Percentiles rank a stretch among this genome's conserved stretches.
Evolutionary conservation across 2,888 invertebrate species (phyloP).

Genomic region (Reticulitermes lucifugus): DNA sequence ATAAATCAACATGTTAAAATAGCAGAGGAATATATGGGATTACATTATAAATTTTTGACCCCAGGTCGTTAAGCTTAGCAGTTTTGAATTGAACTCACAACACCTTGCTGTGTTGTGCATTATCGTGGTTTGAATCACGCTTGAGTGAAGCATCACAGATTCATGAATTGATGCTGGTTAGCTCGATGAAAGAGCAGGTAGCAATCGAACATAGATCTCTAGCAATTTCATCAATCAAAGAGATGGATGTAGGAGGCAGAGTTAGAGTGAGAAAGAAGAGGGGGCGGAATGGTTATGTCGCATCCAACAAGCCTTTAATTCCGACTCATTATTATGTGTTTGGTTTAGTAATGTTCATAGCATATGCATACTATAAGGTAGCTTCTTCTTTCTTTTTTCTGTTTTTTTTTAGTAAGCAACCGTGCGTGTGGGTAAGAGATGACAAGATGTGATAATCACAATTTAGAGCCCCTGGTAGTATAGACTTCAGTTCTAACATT

Average conservation of each 20-base stretch:
- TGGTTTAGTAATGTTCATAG: not conserved
- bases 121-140: constrained; percentile 14
- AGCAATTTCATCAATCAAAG: constrained; percentile 38
- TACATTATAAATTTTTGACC: not conserved
- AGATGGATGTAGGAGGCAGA: not conserved
- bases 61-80: not conserved
- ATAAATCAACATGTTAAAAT: not conserved
- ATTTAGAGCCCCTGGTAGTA: constrained; percentile 3
- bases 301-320: constrained; percentile 8
- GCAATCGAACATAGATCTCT: constrained; percentile 37
- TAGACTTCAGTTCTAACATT: not conserved
- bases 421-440: constrained; percentile 14
- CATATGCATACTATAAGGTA: not conserved
- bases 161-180: not conserved
- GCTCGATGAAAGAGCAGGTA: constrained; percentile 15
- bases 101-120: constrained; percentile 3
- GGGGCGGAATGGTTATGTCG: not conserved
- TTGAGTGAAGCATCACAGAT: constrained; percentile 23
- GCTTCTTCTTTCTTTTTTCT: not conserved
- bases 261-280: not conserved
- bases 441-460: constrained; percentile 19
- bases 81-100: not conserved
- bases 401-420: not conserved
- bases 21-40: not conserved
- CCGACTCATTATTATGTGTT: constrained; percentile 19